Evolutionary conservation across 2,113 vertebrate species (phyloP).

Genomic region (Recurvirostra avosetta): DNA sequence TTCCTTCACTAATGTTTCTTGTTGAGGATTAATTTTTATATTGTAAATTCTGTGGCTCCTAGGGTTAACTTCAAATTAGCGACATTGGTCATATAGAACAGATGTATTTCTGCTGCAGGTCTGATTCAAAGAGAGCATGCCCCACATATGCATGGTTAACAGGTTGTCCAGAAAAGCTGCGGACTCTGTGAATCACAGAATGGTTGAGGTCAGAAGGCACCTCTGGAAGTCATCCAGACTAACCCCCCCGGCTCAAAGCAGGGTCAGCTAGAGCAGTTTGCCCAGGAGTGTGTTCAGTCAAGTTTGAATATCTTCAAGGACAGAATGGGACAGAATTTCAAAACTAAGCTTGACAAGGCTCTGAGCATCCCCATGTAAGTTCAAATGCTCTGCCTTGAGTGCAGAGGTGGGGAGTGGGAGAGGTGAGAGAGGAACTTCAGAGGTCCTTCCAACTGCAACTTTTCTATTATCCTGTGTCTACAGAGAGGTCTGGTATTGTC

Average conservation of each 20-base stretch:
- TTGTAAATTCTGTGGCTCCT: not conserved
- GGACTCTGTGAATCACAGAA: not conserved
- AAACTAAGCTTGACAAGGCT: not conserved
- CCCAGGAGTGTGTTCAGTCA: not conserved
- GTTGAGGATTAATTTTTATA: not conserved
- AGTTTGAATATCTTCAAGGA: not conserved
- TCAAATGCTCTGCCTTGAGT: not conserved
- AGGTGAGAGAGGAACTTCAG: not conserved
- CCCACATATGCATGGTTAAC: not conserved
- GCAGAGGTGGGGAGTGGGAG: not conserved
- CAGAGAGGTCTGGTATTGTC: not conserved
- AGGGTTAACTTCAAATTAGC: not conserved
- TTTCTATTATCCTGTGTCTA: not conserved
- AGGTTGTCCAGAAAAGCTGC: not conserved
- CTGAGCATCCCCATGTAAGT: accelerated
- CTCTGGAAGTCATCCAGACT: not conserved
- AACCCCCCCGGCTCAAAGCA: not conserved
- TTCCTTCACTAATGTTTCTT: not conserved
- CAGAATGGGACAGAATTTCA: not conserved
- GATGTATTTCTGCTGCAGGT: not conserved
- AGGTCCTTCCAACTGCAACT: not conserved
- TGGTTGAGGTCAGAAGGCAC: not conserved
- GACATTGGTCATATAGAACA: accelerated
- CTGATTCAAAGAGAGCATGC: not conserved
- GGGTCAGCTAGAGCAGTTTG: not conserved